Evolutionary conservation across 2,113 vertebrate species (phyloP), one percentile per base, ranked within the genome.

Genomic region (Parus major): DNA sequence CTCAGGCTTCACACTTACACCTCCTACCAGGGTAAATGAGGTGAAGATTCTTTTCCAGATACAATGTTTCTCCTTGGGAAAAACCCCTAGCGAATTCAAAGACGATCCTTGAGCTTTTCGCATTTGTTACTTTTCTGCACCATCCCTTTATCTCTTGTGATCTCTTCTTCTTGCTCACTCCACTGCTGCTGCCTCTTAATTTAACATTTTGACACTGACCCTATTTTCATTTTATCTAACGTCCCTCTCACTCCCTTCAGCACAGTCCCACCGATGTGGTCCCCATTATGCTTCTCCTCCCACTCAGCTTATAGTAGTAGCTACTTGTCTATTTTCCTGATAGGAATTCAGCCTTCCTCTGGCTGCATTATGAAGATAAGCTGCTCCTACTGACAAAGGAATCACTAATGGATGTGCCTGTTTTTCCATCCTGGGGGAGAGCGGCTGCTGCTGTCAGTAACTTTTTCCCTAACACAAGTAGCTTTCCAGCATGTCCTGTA

Each of bases 291-390:
- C 5, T 78, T 52, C 70, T 63, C 60, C 72, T 84, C 66, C 71
- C 56, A n/a, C 68, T 75, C 75, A 55, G 55, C 25, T 69, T 17
- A 33, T 4, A 76, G 70, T 3, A 77, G 75, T 10, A 77, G 59
- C 88, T 84, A 39, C 88, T 73, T 5, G 28, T 71, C 56, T 12
- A n/a, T 41, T 78, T 73, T 64, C 77, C 86, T 39, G 69, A 46
- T 28, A 71, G 96, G 61, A 84, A 91, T 49, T 86, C 92, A 64
- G 77, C 33, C 69, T 78, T 89, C 49, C 75, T 71, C 63, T 52
- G 72, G 88, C 90, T 90, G 82, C 72, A 6, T 59, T 17, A 60
- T 13, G 82, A 86, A 95, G 95, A 95, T 95, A 90, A 95, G 87
- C 92, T 75, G 82, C 80, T 93, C 60, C 71, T 68, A 6, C 53